Evolutionary conservation across 2,888 invertebrate genomes (phyloP), one percentile per base, ranked within the genome.

Genomic region (Laothoe populi): DNA sequence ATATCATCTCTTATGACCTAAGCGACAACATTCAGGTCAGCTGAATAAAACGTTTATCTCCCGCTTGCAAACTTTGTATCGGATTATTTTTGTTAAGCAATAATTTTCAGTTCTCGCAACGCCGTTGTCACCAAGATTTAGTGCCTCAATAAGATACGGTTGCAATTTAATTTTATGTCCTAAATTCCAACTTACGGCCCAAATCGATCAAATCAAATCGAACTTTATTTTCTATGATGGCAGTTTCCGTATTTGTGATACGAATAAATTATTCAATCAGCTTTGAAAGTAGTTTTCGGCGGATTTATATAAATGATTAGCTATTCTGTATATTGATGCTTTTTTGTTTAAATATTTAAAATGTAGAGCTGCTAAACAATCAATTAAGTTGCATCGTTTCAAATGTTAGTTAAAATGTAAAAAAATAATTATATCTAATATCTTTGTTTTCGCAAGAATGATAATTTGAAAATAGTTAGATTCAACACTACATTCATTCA

Each of bases 101-200:
- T 31, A 38, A 42, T 38, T 19, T 40, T 58, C 21, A 19, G 31
- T 49, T 19, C 23, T 23, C 19, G 21, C 26, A n/a, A 38, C 16
- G 16, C 65, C 66, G 59, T 68, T 67, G 70, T 70, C 68, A 61
- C 63, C 53, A 64, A 70, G 69, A 77, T 79, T 77, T 79, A 78
- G 74, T 62, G 69, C 60, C 23, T 63, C 67, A 68, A 72, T 77
- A 73, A 71, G 67, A 71, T 60, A 65, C 63, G 61, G 57, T 45
- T 69, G 67, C 65, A 68, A 66, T 70, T 68, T 71, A 70, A 70
- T 71, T 64, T 68, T 45, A 58, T 57, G 59, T 46, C 63, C 60
- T 4, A 66, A 69, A 72, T 64, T 64, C 61, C 63, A n/a, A n/a
- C n/a, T n/a, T 16, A 49, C 49, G 23, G 38, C 48, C 46, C 40